phyloP scores from a whole-genome alignment of 2,888 invertebrate genomes.

The Apocheima hispidaria region DNA sequence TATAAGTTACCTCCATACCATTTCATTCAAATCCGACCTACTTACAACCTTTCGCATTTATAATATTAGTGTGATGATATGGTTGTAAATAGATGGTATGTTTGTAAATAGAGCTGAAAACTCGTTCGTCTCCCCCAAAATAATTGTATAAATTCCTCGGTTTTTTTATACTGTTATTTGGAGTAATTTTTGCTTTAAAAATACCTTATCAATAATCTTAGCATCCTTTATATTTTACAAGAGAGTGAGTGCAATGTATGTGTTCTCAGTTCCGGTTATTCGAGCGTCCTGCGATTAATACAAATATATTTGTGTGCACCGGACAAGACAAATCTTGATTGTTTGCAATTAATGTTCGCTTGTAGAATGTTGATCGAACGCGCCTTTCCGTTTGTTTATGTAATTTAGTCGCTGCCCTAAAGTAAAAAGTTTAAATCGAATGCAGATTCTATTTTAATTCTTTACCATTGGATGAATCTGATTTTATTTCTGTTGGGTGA shows the following conservation, averaged over 20 bases:
- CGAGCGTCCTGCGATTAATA: conserved; percentile 50
- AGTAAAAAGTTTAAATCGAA: background rate
- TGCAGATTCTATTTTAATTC: background rate
- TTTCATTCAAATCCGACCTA: too few relatives aligned
- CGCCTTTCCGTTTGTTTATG: conserved; percentile 36
- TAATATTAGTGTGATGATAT: too few relatives aligned
- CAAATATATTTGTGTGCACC: conserved; percentile 49
- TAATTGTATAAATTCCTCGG: background rate
- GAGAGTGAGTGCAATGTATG: conserved; percentile 35
- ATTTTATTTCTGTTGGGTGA: background rate
- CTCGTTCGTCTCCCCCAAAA: background rate
- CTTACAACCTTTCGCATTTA: too few relatives aligned
- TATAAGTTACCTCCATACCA: too few relatives aligned
- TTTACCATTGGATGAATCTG: background rate
- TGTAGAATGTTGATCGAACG: conserved; percentile 38
- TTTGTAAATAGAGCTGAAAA: background rate
- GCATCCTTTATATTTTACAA: conserved; percentile 15
- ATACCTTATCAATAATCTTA: conserved; percentile 6
- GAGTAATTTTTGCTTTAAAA: conserved; percentile 1
- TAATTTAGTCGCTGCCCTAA: conserved; percentile 19
- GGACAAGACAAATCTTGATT: conserved; percentile 44
- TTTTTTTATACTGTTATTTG: background rate
- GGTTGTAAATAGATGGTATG: too few relatives aligned
- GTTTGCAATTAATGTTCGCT: conserved; percentile 44
- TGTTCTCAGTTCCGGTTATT: conserved; percentile 51